Base-by-base conservation (phyloP, 2,888 invertebrate species). In the Thereva nobilitata region DNA sequence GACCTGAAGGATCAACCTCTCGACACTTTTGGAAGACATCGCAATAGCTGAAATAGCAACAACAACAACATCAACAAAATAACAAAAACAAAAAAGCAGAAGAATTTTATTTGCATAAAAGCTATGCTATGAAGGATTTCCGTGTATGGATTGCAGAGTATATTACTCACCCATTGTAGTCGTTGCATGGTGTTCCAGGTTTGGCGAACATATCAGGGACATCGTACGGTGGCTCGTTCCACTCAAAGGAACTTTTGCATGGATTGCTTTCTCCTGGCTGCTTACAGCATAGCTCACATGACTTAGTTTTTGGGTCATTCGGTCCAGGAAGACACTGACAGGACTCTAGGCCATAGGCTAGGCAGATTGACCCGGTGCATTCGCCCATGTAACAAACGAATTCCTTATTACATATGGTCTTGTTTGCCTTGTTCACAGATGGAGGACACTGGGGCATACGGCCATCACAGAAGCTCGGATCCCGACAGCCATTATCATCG, bases 281-380 rank as follows among this genome's bases (percentile, higher is more conserved):
- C 77, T 93, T 92, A 79, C 97, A 97, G 80, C 97, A 97, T 70
- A 96, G 85, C 82, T 95, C 94, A 80, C 96, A 97, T 1, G 94
- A 91, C 73, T 95, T 92, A 40, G 92, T 92, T 71, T 90, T 86
- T 74, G 87, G 86, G 77, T 95, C 94, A 73, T 86, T 87, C 56
- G 87, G 86, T 42, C 89, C 89, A 5, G 93, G 88, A 72, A 89
- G 87, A 79, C 95, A 95, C 80, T 95, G 95, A 77, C 98, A 98
- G 44, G 97, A 97, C 82, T 96, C 94, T 80, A 98, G 85, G 8
- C 95, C 95, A 78, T 97, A 97, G 4, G 94, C 94, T 73, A 96
- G 85, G 83, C 98, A 99, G 77, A 99, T 96, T n/a, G 97, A 97
- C 1, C 96, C 97, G 0, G 95, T 95, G 78, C 98, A 98, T 80